Conservation (phyloP, 1,140 invertebrate genomes). For the Drosophila nebulosa region DNA sequence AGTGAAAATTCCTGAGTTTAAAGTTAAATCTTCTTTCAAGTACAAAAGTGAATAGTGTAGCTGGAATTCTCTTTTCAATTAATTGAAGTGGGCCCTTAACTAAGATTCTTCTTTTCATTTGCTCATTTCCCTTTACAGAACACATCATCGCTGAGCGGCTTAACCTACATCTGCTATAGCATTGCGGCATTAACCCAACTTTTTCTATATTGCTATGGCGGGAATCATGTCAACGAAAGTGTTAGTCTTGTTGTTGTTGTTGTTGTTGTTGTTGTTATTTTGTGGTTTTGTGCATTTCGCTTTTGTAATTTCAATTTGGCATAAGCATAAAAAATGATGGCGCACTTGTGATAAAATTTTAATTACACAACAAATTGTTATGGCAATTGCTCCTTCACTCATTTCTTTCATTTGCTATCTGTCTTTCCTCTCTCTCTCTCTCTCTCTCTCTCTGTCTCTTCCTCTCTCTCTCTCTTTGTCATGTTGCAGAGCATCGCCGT, state of each 20-base stretch:
- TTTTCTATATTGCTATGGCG: slow-evolving; percentile 71
- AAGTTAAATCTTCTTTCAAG: too few species aligned
- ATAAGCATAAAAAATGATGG: slow-evolving; percentile 63
- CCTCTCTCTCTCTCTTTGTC: slow-evolving; percentile 12
- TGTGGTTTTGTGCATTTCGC: not conserved
- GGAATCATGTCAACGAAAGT: slow-evolving; percentile 74
- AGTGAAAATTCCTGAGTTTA: not conserved
- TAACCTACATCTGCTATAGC: slow-evolving; percentile 74
- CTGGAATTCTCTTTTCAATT: slow-evolving; percentile 40
- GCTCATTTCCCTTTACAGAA: slow-evolving; percentile 35
- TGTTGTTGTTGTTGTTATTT: too few species aligned
- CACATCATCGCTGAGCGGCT: slow-evolving; percentile 67
- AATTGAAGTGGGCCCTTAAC: slow-evolving; percentile 27
- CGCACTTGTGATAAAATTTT: slow-evolving; percentile 75
- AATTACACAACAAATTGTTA: slow-evolving; percentile 64
- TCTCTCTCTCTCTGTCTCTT: slow-evolving; percentile 4
- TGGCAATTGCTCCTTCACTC: not conserved
- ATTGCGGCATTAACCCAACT: slow-evolving; percentile 71
- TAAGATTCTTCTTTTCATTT: slow-evolving; percentile 13
- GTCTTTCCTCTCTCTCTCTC: too few species aligned
- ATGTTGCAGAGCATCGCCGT: slow-evolving; percentile 58
- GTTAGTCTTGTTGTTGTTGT: slow-evolving; percentile 59
- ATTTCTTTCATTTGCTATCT: not conserved
- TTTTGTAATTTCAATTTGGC: slow-evolving; percentile 64
- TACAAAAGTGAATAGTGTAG: not conserved